phyloP scores from a whole-genome alignment of 1,140 invertebrate species.

The Trinorchestia longiramus region DNA sequence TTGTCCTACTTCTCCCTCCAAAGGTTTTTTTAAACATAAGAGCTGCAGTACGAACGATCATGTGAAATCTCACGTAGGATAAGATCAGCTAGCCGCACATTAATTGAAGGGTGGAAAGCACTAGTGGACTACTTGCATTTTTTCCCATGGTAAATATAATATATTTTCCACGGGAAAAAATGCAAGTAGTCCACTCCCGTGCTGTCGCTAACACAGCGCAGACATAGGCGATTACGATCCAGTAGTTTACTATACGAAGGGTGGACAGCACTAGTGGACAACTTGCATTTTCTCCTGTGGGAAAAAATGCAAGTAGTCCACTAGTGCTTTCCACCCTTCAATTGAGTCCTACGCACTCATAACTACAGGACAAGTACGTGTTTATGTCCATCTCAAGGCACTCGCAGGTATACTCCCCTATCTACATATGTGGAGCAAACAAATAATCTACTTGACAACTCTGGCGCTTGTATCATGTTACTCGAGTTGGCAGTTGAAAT shows the following conservation, averaged over 20 bases:
- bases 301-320: too few species aligned
- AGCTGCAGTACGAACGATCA: neutral
- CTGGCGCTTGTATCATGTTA: neutral
- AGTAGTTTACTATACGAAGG: too few species aligned
- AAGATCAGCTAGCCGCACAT: neutral
- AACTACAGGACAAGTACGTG: neutral
- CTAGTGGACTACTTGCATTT: too few species aligned
- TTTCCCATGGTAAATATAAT: too few species aligned
- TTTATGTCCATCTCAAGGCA: neutral
- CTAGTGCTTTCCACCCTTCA: too few species aligned
- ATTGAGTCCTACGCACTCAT: neutral
- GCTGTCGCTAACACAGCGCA: too few species aligned
- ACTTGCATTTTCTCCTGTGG: too few species aligned
- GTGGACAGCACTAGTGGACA: too few species aligned
- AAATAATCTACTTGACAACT: slow-evolving; percentile 38
- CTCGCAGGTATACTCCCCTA: neutral
- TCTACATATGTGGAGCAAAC: neutral
- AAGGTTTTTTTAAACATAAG: neutral
- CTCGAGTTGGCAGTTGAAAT: neutral
- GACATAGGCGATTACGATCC: too few species aligned
- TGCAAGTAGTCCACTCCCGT: too few species aligned
- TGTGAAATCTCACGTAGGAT: neutral
- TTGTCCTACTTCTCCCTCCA: neutral
- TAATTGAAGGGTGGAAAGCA: too few species aligned
- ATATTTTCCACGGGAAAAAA: too few species aligned